These are phyloP conservation scores for Triplophysa bombifrons DNA, from an alignment of 2,797 vertebrate species.

Conservation along the genomic window DNA sequence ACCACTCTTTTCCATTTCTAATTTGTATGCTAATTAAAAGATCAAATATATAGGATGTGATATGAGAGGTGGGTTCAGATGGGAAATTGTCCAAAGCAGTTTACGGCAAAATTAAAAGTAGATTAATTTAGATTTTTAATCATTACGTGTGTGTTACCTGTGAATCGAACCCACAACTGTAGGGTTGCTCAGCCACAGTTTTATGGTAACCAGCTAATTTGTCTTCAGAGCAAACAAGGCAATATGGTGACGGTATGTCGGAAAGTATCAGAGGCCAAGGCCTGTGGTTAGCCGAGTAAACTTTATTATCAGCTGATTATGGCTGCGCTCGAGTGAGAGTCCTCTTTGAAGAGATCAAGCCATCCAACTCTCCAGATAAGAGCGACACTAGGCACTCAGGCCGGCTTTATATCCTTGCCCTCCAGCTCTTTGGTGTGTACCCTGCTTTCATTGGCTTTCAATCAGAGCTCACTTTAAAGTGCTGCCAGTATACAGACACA, in stretches of 20 bases:
- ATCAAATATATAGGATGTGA: background rate
- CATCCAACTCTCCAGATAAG: conserved; percentile 53
- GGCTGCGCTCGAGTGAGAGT: conserved; percentile 39
- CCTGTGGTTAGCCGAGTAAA: conserved; percentile 27
- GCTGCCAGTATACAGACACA: conserved; percentile 73
- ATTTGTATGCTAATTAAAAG: conserved; percentile 5
- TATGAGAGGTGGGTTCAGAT: background rate
- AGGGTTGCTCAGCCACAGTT: no score
- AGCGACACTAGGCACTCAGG: conserved; percentile 46
- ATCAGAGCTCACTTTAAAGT: conserved; percentile 52
- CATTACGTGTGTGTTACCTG: no score
- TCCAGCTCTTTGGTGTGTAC: conserved; percentile 46
- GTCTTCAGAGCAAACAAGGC: no score
- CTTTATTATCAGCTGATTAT: conserved; percentile 49
- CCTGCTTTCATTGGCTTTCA: conserved; percentile 53
- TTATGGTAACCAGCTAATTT: no score
- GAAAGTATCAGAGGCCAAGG: background rate
- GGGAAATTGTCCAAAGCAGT: no score
- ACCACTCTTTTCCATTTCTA: conserved; percentile 5
- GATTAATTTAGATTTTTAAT: no score
- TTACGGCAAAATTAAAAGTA: no score
- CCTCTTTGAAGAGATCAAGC: conserved; percentile 55
- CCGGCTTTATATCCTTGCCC: conserved; percentile 57
- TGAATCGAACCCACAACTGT: no score
- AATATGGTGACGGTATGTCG: background rate